Evolutionary conservation across 2,113 vertebrate genomes (phyloP).

Genomic region (Pachyramphus minor): DNA sequence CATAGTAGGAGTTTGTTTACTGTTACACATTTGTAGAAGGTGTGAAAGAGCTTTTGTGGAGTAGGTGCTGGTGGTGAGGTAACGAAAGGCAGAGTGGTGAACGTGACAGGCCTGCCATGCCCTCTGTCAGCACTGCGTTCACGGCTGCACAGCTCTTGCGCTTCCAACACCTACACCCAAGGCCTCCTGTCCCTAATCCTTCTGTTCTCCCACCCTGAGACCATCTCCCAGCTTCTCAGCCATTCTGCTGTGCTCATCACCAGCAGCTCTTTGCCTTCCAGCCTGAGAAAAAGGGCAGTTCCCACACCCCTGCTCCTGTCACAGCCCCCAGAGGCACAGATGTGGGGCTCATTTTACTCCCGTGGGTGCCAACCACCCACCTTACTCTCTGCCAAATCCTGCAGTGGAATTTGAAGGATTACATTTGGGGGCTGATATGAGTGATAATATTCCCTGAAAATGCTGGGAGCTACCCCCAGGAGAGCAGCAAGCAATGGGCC

Average conservation of each 20-base stretch:
- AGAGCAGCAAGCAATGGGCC: neutral
- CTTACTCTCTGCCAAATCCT: neutral
- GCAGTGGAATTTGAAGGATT: neutral
- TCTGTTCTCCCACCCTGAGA: neutral
- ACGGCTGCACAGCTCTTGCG: fast-evolving
- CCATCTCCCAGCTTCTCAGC: fast-evolving
- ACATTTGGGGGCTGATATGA: neutral
- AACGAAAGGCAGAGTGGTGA: slow-evolving; percentile 30
- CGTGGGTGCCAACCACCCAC: neutral
- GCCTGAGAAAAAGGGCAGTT: neutral
- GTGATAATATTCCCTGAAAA: neutral
- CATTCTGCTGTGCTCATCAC: neutral
- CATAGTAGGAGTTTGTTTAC: slow-evolving; percentile 47
- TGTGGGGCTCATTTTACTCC: neutral
- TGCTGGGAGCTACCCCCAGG: neutral
- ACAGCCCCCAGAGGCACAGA: neutral
- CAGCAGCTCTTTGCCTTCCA: neutral
- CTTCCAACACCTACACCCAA: neutral
- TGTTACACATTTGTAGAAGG: slow-evolving; percentile 46
- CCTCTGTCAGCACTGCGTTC: neutral
- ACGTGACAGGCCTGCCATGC: neutral
- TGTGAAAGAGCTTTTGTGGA: slow-evolving; percentile 60
- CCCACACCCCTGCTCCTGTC: fast-evolving
- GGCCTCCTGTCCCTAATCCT: neutral
- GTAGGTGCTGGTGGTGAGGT: neutral